Conservation (phyloP, 2,797 vertebrate species). For the Antennarius maculatus region DNA sequence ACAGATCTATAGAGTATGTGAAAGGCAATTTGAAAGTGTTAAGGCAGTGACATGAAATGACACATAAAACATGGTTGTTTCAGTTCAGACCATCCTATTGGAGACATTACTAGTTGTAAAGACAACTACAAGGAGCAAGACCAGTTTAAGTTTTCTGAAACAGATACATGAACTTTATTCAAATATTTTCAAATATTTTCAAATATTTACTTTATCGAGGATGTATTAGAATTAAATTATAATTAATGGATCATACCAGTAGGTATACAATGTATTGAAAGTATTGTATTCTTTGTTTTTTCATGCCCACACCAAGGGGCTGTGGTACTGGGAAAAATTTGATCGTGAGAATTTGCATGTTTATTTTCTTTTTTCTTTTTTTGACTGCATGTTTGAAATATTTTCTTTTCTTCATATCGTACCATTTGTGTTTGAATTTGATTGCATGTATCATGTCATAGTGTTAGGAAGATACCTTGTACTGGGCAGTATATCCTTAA, state of each 20-base stretch:
- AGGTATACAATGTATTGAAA: constrained; percentile 35
- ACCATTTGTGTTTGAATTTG: constrained; percentile 14
- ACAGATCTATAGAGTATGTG: constrained; percentile 34
- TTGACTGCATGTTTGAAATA: constrained; percentile 57
- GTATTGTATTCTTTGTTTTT: constrained; percentile 51
- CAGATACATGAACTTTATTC: constrained; percentile 5
- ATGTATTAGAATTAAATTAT: constrained; percentile 10
- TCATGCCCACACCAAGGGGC: constrained; percentile 60
- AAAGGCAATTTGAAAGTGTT: constrained; percentile 51
- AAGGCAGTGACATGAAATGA: constrained; percentile 63
- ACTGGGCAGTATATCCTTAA: constrained; percentile 20
- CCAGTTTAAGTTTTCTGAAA: constrained; percentile 11
- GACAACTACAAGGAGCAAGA: not conserved
- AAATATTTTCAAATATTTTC: constrained; percentile 7
- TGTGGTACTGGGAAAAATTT: constrained; percentile 53
- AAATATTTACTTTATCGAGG: constrained; percentile 10
- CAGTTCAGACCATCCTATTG: constrained; percentile 22
- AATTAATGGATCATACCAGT: constrained; percentile 8
- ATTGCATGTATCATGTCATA: constrained; percentile 26
- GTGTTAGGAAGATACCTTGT: constrained; percentile 15
- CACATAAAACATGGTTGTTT: constrained; percentile 32
- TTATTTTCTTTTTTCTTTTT: constrained; percentile 21
- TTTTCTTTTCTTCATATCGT: constrained; percentile 17
- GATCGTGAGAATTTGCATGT: constrained; percentile 76
- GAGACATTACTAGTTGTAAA: constrained; percentile 21